phyloP scores from a whole-genome alignment of 2,113 vertebrate genomes.

The Grammomys dolichurus region DNA sequence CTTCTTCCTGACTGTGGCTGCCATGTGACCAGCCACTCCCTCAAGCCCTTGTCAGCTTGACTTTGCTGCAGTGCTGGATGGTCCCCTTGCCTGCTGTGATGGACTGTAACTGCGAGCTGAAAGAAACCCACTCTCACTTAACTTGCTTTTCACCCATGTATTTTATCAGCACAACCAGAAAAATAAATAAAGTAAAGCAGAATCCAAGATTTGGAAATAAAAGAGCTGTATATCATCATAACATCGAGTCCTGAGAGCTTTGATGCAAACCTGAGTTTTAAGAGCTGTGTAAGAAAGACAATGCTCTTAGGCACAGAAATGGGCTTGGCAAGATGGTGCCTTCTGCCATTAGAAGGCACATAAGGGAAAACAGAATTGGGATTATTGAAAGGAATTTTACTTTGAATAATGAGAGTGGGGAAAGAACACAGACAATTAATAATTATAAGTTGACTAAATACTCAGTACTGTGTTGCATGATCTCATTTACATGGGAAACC shows the following conservation, averaged over 20 bases:
- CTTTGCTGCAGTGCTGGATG: not conserved
- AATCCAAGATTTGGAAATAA: not conserved
- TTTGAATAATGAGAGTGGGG: not conserved
- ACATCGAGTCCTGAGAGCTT: not conserved
- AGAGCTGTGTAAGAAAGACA: not conserved
- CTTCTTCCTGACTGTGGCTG: no score
- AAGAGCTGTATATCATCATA: not conserved
- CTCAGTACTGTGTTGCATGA: not conserved
- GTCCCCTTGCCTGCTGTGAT: not conserved
- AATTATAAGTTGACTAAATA: conserved; percentile 2
- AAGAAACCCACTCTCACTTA: not conserved
- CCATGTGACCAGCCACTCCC: not conserved
- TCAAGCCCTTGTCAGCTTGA: not conserved
- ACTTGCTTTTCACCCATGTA: not conserved
- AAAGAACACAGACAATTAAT: not conserved
- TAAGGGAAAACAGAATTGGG: not conserved
- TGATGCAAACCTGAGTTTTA: not conserved
- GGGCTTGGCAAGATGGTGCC: not conserved
- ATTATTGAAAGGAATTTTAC: not conserved
- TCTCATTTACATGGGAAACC: not conserved
- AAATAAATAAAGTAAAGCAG: not conserved
- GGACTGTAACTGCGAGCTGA: not conserved
- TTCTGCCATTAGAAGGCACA: not conserved
- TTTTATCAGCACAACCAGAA: not conserved
- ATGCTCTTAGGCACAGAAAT: not conserved